Percentiles rank a stretch among this genome's conserved stretches.
phyloP scores from a whole-genome alignment of 35 echinoderm and acorn worm species.

The Anneissia japonica region DNA sequence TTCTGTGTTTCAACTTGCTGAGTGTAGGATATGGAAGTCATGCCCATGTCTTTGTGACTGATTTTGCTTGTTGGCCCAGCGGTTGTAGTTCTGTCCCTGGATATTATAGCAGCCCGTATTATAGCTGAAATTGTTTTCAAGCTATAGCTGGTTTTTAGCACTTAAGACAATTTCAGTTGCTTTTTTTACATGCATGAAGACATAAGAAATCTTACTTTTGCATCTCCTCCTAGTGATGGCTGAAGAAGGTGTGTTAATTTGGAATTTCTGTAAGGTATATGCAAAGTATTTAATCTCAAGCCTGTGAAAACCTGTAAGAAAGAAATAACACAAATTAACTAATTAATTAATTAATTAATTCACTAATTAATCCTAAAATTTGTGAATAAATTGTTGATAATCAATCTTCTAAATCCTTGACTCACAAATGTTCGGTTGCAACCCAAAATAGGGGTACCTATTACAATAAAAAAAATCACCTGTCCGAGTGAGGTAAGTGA shows the following conservation, averaged over 20 bases:
- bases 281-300: constrained; percentile 56
- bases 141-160: too few relatives aligned
- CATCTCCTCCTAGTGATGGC: constrained; percentile 74
- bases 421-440: not conserved
- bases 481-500: constrained; percentile 85
- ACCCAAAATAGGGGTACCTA: too few relatives aligned
- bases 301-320: constrained; percentile 65
- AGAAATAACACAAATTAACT: not conserved
- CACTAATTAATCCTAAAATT: not conserved
- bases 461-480: constrained; percentile 26
- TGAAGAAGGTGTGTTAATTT: constrained; percentile 94
- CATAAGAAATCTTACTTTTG: constrained; percentile 58
- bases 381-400: not conserved
- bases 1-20: too few relatives aligned
- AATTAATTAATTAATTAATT: not conserved
- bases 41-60: too few relatives aligned
- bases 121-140: too few relatives aligned
- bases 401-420: not conserved
- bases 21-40: too few relatives aligned
- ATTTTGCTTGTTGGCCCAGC: too few relatives aligned
- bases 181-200: too few relatives aligned
- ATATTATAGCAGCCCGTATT: too few relatives aligned
- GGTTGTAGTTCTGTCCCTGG: too few relatives aligned
- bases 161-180: too few relatives aligned
- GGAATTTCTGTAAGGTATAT: constrained; percentile 86